Evolutionary conservation across 2,888 invertebrate species (phyloP).

Genomic region (Allophyes oxyacanthae): DNA sequence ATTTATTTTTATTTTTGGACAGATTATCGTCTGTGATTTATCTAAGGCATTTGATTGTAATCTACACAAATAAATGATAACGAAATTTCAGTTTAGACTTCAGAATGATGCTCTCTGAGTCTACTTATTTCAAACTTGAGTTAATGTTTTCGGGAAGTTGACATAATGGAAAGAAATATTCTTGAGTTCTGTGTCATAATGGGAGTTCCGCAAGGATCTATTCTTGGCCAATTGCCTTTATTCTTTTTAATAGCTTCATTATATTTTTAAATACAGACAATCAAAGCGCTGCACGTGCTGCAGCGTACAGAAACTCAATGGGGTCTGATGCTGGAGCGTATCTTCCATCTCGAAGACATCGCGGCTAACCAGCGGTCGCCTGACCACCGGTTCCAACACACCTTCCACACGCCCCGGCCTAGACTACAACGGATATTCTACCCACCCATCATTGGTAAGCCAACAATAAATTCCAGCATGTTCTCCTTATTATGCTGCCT

Average conservation of each 20-base stretch:
- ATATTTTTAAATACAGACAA: constrained; percentile 86
- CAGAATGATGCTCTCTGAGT: no score
- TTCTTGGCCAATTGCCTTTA: neutral
- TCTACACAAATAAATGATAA: neutral
- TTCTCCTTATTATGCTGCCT: no score
- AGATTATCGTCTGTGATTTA: neutral
- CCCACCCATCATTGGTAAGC: constrained; percentile 91
- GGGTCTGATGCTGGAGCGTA: constrained; percentile 94
- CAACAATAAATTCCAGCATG: neutral
- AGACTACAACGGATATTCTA: constrained; percentile 90
- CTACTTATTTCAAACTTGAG: no score
- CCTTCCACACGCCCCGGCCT: constrained; percentile 91
- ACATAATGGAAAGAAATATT: no score
- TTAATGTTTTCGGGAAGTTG: no score
- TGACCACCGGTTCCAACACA: constrained; percentile 90
- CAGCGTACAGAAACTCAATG: constrained; percentile 98
- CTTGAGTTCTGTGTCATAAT: no score
- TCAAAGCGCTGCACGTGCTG: constrained; percentile 96
- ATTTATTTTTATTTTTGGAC: no score
- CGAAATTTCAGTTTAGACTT: neutral
- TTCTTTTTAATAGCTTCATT: neutral
- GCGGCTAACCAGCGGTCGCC: constrained; percentile 92
- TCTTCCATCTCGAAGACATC: constrained; percentile 96
- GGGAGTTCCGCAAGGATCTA: constrained; percentile 12
- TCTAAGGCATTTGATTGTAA: constrained; percentile 2